Evolutionary conservation across 1,140 invertebrate genomes (phyloP), one percentile per base, ranked within the genome.

Genomic region (Dendroctonus valens): DNA sequence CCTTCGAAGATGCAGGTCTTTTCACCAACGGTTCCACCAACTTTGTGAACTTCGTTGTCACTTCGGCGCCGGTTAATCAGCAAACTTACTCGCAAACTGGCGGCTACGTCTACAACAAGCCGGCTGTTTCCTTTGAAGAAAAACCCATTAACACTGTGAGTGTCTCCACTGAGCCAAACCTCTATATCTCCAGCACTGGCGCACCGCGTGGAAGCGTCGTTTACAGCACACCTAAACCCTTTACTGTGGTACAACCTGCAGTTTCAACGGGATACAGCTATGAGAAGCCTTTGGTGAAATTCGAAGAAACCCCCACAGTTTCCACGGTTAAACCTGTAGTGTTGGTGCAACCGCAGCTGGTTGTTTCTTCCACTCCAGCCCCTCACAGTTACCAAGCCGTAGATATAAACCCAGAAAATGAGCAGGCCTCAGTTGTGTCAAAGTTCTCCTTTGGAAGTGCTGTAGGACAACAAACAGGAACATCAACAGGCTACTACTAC

Each of bases 201-300:
- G 26, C 26, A 3, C 26, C 26, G 26, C 26, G 1, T 26, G 26
- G 26, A 26, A 3, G 26, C 26, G 26, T 26, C 26, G 26, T 3
- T 26, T 26, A 26, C 26, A 26, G 26, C 26, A 26, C 26, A 1
- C 26, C 26, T 2, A 26, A 26, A 3, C 26, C 26, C 26, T 26
- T 26, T 3, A 26, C 26, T 26, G 26, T 26, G 26, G 26, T n/a
- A n/a, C n/a, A n/a, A n/a, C n/a, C n/a, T n/a, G n/a, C n/a, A n/a
- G n/a, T 26, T 26, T 3, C 26, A 26, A 26, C 26, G 1, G 26
- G 42, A 11, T 79, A 77, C 62, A 68, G 71, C 52, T 72, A 76
- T 48, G 49, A 73, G 8, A 72, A 74, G 60, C 71, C 74, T 40
- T 39, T 68, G 3, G 48, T 74, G 7, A 49, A 46, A 39, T 74